phyloP scores from a whole-genome alignment of 1,140 invertebrate genomes.

The Euschistus heros region DNA sequence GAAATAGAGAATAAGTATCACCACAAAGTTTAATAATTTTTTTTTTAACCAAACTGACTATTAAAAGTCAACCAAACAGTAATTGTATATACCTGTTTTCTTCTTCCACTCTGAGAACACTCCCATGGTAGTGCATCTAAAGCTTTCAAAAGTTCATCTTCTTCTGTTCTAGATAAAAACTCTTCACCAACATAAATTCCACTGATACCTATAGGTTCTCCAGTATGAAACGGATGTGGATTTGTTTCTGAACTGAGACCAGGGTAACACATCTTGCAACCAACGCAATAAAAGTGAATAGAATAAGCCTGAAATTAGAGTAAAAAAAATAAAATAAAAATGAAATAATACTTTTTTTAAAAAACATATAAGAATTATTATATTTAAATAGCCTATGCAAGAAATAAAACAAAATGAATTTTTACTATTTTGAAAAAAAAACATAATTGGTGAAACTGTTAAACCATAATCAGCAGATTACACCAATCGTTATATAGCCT shows the following conservation, averaged over 20 bases:
- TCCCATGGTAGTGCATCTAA: constrained; percentile 81
- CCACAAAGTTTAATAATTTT: no score
- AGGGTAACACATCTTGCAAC: constrained; percentile 60
- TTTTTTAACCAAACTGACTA: no score
- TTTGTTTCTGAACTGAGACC: constrained; percentile 56
- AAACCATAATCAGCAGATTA: no score
- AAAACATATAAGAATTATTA: no score
- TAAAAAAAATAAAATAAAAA: constrained; percentile 24
- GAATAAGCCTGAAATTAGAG: constrained; percentile 40
- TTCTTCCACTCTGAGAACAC: constrained; percentile 85
- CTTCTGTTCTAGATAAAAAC: constrained; percentile 66
- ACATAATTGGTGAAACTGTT: no score
- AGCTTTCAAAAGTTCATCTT: constrained; percentile 48
- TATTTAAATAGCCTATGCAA: no score
- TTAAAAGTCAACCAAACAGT: no score
- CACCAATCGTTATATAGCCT: no score
- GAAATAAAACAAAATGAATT: no score
- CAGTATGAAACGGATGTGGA: constrained; percentile 55
- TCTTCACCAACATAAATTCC: constrained; percentile 61
- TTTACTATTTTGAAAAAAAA: no score
- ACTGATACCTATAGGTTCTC: constrained; percentile 47
- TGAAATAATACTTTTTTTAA: constrained; percentile 30
- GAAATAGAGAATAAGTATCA: no score
- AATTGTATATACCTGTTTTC: constrained; percentile 74
- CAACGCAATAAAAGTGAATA: constrained; percentile 61